Evolutionary conservation across 2,888 invertebrate species (phyloP), one percentile per base, ranked within the genome.

Genomic region (Theodoxus fluviatilis): DNA sequence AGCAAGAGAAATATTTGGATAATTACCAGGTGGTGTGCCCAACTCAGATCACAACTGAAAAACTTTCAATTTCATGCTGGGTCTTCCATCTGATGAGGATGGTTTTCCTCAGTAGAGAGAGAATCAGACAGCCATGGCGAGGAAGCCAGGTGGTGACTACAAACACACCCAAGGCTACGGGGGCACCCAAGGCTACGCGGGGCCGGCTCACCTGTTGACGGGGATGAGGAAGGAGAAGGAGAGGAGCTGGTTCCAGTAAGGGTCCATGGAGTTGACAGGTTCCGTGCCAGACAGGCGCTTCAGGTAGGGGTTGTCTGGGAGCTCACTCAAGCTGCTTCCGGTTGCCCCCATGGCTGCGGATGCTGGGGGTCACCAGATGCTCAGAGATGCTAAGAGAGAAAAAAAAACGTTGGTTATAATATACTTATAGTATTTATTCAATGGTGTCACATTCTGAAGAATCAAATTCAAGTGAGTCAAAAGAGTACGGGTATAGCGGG

Each of bases 161-260:
- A n/a, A n/a, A n/a, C n/a, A n/a, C n/a, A n/a, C n/a, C n/a, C n/a
- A n/a, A n/a, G n/a, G n/a, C n/a, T n/a, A n/a, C n/a, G n/a, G n/a
- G n/a, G n/a, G n/a, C n/a, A n/a, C n/a, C n/a, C n/a, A n/a, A n/a
- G n/a, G n/a, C n/a, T n/a, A n/a, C n/a, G n/a, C n/a, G n/a, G n/a
- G n/a, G n/a, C n/a, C n/a, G 12, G 52, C 52, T 71, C 78, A 87
- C 87, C 84, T 84, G 80, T 92, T 92, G 57, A 91, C 90, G 0
- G 96, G 95, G 72, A 94, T 92, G 47, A 91, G 91, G 79, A 96
- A 92, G 77, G 95, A 94, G 84, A 96, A 99, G 0, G 96, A 93
- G 47, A 99, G 89, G 76, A 99, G 91, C 77, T 93, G 92, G 85
- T 95, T 95, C 98, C 98, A 99, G 87, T 95, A 97, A 0, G 93